Percentiles rank a stretch among this genome's conserved stretches.
Evolutionary conservation across 2,113 vertebrate species (phyloP).

Genomic region (human (Homo sapiens)): GRCh38 chr13:53330001-53330500

Average conservation of each 20-base stretch:
- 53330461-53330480: not conserved
- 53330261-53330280: not conserved
- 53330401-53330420: not conserved
- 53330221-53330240: not conserved
- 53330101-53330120: not conserved
- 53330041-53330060: not conserved
- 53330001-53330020: constrained; percentile 7
- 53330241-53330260: not conserved
- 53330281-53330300: not conserved
- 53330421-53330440: not conserved
- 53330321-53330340: not conserved
- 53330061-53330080: not conserved
- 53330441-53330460: not conserved
- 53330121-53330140: not conserved
- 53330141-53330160: not conserved
- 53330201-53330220: not conserved
- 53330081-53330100: not conserved
- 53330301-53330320: not conserved
- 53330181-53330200: not conserved
- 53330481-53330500: too few species aligned
- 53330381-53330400: not conserved
- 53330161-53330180: not conserved
- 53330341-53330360: not conserved
- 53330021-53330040: not conserved
- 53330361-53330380: not conserved